Conservation (phyloP, 2,888 invertebrate species). For the Formica aserva region DNA sequence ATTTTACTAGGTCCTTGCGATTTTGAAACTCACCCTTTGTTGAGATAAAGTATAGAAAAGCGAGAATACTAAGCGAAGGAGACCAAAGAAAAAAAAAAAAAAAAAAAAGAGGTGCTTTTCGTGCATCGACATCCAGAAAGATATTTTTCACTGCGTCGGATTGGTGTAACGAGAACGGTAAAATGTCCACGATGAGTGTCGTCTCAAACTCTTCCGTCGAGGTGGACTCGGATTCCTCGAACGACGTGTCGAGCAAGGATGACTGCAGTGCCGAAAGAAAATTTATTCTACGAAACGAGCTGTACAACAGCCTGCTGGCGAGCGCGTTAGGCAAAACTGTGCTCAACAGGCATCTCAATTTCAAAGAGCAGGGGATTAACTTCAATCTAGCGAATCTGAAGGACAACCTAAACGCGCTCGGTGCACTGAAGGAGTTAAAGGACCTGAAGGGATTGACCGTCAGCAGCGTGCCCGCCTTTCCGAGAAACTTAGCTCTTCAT, state of each 20-base stretch:
- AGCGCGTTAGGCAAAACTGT: constrained; percentile 88
- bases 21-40: constrained; percentile 39
- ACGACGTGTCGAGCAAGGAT: constrained; percentile 81
- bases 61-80: background rate
- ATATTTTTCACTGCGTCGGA: constrained; percentile 47
- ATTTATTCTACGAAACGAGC: constrained; percentile 91
- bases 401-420: constrained; percentile 83
- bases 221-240: constrained; percentile 84
- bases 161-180: constrained; percentile 53
- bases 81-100: constrained; percentile 36
- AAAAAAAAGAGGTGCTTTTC: constrained; percentile 37
- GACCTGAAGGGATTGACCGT: constrained; percentile 84
- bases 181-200: constrained; percentile 84
- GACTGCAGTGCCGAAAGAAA: constrained; percentile 80
- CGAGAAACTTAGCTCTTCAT: constrained; percentile 84
- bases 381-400: constrained; percentile 82
- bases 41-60: constrained; percentile 5
- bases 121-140: constrained; percentile 27
- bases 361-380: constrained; percentile 80
- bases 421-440: constrained; percentile 83
- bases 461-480: constrained; percentile 85
- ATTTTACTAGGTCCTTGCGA: constrained; percentile 70
- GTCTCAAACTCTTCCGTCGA: constrained; percentile 85
- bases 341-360: constrained; percentile 82
- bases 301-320: constrained; percentile 93